Percentiles rank a stretch among this genome's conserved stretches.
Conservation (phyloP, 2,888 invertebrate species). For the Tiliacea aurago region DNA sequence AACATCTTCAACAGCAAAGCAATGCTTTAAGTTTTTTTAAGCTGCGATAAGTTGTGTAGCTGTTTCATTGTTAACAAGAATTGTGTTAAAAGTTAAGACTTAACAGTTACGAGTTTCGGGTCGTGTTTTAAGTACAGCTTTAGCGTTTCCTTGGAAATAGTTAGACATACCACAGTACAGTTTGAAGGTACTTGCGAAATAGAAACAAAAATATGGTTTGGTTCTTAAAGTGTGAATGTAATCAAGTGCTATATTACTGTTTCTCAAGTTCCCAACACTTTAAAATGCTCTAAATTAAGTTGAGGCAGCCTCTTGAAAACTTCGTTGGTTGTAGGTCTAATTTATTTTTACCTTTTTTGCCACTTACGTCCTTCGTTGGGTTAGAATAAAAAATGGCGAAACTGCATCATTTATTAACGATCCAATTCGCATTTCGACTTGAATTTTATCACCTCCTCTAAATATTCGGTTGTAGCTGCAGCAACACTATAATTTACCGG, state of each 20-base stretch:
- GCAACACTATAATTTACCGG: constrained; percentile 63
- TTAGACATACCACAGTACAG: background rate
- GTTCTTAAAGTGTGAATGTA: background rate
- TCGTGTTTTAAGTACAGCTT: constrained; percentile 23
- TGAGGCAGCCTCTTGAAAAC: background rate
- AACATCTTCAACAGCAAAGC: constrained; percentile 8
- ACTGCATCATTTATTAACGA: background rate
- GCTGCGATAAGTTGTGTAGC: background rate
- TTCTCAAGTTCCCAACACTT: background rate
- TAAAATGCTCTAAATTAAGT: background rate
- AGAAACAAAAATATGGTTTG: background rate
- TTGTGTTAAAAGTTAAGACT: constrained; percentile 7
- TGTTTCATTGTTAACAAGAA: constrained; percentile 30
- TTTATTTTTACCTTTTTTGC: background rate
- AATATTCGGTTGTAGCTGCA: constrained; percentile 32
- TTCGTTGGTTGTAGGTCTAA: constrained; percentile 3
- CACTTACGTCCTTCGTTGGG: background rate
- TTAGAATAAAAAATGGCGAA: background rate
- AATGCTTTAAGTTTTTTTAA: constrained; percentile 2
- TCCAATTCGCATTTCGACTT: background rate
- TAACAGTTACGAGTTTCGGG: constrained; percentile 24
- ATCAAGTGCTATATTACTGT: background rate
- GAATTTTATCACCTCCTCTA: constrained; percentile 20
- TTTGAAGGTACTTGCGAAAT: constrained; percentile 14
- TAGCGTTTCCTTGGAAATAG: constrained; percentile 31